A percentile compares a stretch with the other conserved stretches of the same genome.
Conservation (phyloP, 37 sponge, comb jelly and placozoan genomes). For the Halisarca cf. caerulea region DNA sequence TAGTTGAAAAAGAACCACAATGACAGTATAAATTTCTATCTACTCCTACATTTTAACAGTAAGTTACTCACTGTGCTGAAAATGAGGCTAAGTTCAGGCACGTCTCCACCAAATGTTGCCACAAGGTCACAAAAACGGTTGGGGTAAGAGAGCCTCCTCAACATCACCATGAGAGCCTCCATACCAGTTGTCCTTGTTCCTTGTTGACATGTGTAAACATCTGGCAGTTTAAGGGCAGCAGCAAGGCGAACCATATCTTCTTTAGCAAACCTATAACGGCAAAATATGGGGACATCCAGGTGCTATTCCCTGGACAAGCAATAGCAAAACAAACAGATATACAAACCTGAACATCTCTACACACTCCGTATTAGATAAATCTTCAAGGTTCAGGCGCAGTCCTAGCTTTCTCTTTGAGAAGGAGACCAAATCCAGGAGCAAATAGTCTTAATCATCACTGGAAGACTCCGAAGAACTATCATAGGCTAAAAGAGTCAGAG, state of each 20-base stretch:
- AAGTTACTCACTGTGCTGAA: neutral
- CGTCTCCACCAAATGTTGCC: neutral
- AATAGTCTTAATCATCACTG: too few relatives aligned
- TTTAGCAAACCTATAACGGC: neutral
- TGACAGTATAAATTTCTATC: neutral
- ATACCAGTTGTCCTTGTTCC: slow-evolving; percentile 1
- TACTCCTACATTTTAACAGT: neutral
- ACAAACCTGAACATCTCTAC: too few relatives aligned
- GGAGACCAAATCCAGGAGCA: too few relatives aligned
- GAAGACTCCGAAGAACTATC: too few relatives aligned
- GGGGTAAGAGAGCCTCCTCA: neutral
- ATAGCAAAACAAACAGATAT: too few relatives aligned
- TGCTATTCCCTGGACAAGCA: neutral
- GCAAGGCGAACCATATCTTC: neutral
- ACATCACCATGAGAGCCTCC: neutral
- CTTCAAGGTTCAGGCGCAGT: too few relatives aligned
- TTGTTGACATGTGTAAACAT: neutral
- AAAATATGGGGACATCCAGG: neutral
- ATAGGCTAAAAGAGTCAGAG: too few relatives aligned
- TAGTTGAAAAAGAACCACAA: neutral
- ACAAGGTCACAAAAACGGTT: neutral
- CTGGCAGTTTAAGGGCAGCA: neutral
- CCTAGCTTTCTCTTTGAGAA: too few relatives aligned
- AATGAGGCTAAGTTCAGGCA: neutral
- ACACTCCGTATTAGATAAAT: too few relatives aligned